Conservation (phyloP, 2,113 vertebrate genomes). For the Indicator indicator region DNA sequence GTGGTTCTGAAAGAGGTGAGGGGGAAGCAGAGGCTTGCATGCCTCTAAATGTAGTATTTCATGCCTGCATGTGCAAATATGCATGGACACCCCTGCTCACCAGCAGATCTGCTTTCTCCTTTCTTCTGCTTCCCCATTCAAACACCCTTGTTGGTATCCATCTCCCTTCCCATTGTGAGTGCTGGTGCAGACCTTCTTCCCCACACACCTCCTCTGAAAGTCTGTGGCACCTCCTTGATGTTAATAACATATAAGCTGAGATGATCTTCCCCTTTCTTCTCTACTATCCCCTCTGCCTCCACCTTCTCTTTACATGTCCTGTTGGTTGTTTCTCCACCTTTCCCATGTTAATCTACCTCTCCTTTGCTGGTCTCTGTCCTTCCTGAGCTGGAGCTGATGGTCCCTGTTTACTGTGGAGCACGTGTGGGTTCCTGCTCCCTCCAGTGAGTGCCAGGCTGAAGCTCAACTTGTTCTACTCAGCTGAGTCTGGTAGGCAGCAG, state of each 20-base stretch:
- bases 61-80: fast-evolving
- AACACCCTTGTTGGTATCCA: fast-evolving
- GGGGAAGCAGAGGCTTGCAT: not conserved
- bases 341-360: not conserved
- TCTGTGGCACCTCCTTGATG: not conserved
- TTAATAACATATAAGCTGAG: not conserved
- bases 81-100: fast-evolving
- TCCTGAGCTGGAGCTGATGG: not conserved
- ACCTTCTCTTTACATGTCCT: too few species aligned
- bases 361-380: not conserved
- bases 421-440: not conserved
- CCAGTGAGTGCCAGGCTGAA: not conserved
- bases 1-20: not conserved
- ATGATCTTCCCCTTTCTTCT: not conserved
- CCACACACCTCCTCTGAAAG: not conserved
- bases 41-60: not conserved
- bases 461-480: too few species aligned
- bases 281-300: not conserved
- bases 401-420: fast-evolving
- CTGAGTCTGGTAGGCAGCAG: not conserved
- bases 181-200: not conserved
- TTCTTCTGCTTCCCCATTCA: not conserved
- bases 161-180: fast-evolving
- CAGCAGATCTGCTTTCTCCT: fast-evolving
- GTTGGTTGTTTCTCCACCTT: not conserved